A percentile compares a stretch with the other conserved stretches of the same genome.
These are phyloP conservation scores for Atherinomorus stipes DNA, from an alignment of 2,113 vertebrate genomes.

Conservation along the genomic window DNA sequence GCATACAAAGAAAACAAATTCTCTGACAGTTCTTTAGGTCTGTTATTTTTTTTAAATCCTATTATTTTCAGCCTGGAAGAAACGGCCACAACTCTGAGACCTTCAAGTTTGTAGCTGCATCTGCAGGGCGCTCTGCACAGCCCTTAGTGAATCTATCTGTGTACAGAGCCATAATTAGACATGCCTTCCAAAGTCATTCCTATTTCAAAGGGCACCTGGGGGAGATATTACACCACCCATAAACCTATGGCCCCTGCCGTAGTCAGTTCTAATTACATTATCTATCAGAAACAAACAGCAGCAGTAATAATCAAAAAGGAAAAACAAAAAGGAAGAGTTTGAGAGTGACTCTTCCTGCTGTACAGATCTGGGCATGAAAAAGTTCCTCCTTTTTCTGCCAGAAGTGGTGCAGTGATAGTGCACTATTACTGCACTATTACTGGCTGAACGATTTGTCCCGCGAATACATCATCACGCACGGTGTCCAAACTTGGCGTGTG, in stretches of 20 bases:
- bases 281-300: constrained; percentile 66
- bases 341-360: constrained; percentile 14
- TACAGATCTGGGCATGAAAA: no score
- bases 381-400: no score
- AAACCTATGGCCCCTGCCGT: constrained; percentile 59
- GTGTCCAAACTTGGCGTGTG: no score
- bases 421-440: no score
- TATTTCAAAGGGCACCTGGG: constrained; percentile 63
- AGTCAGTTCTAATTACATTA: constrained; percentile 71
- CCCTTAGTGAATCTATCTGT: constrained; percentile 37
- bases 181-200: constrained; percentile 64
- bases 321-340: constrained; percentile 17
- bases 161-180: constrained; percentile 66
- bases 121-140: constrained; percentile 25
- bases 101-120: constrained; percentile 25
- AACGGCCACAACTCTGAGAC: constrained; percentile 30
- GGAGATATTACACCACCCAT: constrained; percentile 55
- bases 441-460: no score
- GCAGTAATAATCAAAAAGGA: constrained; percentile 16
- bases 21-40: constrained; percentile 25
- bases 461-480: no score
- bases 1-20: constrained; percentile 43
- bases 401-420: no score
- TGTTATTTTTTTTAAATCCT: constrained; percentile 56
- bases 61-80: constrained; percentile 45